Percentiles rank a stretch among this genome's conserved stretches.
Evolutionary conservation across 1,140 invertebrate genomes (phyloP).

Genomic region (Ostrea denselamellosa): DNA sequence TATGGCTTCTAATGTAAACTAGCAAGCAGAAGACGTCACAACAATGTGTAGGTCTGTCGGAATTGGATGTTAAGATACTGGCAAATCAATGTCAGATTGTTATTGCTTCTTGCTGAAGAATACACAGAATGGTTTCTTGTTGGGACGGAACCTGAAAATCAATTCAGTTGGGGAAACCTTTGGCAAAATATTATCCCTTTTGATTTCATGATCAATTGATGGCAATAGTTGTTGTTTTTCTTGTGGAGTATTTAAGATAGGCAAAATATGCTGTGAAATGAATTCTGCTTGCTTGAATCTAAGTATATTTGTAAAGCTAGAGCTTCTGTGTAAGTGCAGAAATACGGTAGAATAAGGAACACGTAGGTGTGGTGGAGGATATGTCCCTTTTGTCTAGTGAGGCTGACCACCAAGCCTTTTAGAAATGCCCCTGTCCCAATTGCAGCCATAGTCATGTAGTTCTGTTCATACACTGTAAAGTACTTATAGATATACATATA

Average conservation of each 20-base stretch:
- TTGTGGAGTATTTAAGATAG: background rate
- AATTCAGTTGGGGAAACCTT: slow-evolving; percentile 18
- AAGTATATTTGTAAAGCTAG: background rate
- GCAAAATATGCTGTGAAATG: background rate
- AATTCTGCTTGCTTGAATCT: background rate
- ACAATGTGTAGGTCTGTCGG: background rate
- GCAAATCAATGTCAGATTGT: slow-evolving; percentile 20
- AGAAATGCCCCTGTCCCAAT: no score
- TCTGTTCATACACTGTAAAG: no score
- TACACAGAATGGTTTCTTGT: slow-evolving; percentile 16
- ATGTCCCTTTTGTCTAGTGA: background rate
- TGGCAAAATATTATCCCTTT: background rate
- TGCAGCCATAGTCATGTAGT: no score
- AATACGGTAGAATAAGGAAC: background rate
- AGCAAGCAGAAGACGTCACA: slow-evolving; percentile 33
- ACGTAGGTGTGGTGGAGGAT: background rate
- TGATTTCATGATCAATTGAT: background rate
- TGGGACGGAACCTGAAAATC: slow-evolving; percentile 7
- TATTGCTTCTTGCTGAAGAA: slow-evolving; percentile 16
- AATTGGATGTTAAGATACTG: slow-evolving; percentile 14
- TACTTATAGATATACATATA: no score
- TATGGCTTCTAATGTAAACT: slow-evolving; percentile 36
- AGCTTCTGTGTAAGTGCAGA: background rate
- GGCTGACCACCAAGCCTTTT: background rate
- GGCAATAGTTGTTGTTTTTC: background rate